Percentiles rank a stretch among this genome's conserved stretches.
These are phyloP conservation scores for Eueremaeus valkanovi DNA, from an alignment of 2,888 invertebrate genomes.

Conservation along the genomic window DNA sequence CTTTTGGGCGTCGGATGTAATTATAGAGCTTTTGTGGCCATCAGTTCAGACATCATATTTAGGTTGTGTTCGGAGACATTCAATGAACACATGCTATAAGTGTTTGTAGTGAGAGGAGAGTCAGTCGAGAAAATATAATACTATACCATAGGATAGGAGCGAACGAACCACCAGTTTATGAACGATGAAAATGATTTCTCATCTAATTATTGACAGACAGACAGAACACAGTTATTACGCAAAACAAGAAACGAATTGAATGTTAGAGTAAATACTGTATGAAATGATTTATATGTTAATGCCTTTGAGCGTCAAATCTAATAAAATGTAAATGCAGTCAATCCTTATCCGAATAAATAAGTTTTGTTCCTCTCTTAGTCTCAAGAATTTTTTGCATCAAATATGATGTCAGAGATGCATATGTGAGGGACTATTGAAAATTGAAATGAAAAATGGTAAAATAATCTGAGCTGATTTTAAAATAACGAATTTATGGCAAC, in stretches of 20 bases:
- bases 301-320: slow-evolving; percentile 12
- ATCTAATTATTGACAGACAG: slow-evolving; percentile 1
- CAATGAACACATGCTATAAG: no score
- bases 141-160: no score
- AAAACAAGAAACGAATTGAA: not conserved
- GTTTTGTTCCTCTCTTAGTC: not conserved
- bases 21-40: not conserved
- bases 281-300: slow-evolving; percentile 28
- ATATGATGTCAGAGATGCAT: no score
- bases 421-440: no score
- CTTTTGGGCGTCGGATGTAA: slow-evolving; percentile 18
- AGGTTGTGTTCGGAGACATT: no score
- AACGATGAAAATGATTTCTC: slow-evolving; percentile 22
- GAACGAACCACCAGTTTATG: no score
- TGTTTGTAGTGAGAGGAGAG: no score
- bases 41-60: slow-evolving; percentile 8
- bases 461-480: no score
- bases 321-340: slow-evolving; percentile 22
- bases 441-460: no score
- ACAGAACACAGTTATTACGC: not conserved
- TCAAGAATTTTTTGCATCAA: no score
- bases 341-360: not conserved
- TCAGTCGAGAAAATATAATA: no score
- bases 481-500: no score
- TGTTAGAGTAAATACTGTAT: not conserved